These are phyloP conservation scores for Oegoconia quadripuncta DNA, from an alignment of 2,888 invertebrate species.

Conservation along the genomic window DNA sequence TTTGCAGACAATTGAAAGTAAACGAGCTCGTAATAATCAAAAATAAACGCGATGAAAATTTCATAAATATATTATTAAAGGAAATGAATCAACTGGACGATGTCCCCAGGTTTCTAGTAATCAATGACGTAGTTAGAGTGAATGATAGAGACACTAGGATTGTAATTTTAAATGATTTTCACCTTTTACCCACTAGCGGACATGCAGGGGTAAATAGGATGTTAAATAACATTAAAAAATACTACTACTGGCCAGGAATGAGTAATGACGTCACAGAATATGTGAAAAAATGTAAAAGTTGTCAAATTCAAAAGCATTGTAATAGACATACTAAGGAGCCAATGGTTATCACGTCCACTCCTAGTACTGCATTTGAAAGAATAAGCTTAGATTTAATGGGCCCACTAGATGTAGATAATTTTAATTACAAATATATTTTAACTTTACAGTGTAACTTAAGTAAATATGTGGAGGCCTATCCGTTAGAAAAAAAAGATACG, in stretches of 20 bases:
- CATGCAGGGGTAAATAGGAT: no score
- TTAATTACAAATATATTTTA: constrained; percentile 12
- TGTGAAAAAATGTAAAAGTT: no score
- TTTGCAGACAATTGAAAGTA: background rate
- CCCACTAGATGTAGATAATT: no score
- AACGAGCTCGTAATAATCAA: background rate
- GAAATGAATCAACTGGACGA: background rate
- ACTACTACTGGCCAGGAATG: no score
- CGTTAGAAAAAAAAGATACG: constrained; percentile 8
- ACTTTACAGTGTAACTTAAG: constrained; percentile 13
- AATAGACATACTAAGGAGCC: no score
- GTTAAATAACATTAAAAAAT: no score
- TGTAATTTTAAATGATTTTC: constrained; percentile 15
- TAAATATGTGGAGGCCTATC: constrained; percentile 16
- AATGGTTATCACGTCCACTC: constrained; percentile 13
- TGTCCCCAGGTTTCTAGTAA: no score
- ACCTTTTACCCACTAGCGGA: constrained; percentile 14
- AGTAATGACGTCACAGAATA: no score
- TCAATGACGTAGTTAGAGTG: constrained; percentile 9
- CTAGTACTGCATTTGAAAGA: no score
- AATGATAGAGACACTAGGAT: constrained; percentile 6
- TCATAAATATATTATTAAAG: background rate
- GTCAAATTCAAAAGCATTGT: constrained; percentile 17
- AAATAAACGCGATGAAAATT: background rate
- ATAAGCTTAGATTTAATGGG: no score